Evolutionary conservation across 2,797 vertebrate species (phyloP).

Genomic region (Girardinus metallicus): DNA sequence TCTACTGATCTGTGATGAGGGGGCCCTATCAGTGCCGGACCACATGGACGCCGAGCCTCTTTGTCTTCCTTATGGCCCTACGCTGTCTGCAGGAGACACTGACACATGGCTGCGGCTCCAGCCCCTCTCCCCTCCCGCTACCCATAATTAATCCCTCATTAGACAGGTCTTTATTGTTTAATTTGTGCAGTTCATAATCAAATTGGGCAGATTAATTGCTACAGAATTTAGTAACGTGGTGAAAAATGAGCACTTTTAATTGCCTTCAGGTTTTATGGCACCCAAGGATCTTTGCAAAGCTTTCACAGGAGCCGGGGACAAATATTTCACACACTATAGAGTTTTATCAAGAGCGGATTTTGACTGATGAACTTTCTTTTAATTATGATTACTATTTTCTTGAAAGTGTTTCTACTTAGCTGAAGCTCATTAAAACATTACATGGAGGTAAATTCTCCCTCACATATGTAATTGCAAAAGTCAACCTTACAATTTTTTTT

Average conservation of each 20-base stretch:
- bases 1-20: slow-evolving; percentile 97
- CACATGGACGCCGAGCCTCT: slow-evolving; percentile 92
- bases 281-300: slow-evolving; percentile 83
- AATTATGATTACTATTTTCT: slow-evolving; percentile 36
- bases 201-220: slow-evolving; percentile 99
- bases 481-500: slow-evolving; percentile 80
- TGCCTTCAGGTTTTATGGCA: slow-evolving; percentile 82
- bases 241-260: slow-evolving; percentile 93
- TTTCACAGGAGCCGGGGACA: slow-evolving; percentile 82
- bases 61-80: slow-evolving; percentile 91
- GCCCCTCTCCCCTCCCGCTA: slow-evolving; percentile 88
- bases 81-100: slow-evolving; percentile 86
- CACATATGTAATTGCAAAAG: slow-evolving; percentile 84
- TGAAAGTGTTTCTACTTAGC: slow-evolving; percentile 87
- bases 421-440: slow-evolving; percentile 90
- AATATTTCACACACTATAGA: slow-evolving; percentile 81
- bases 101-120: slow-evolving; percentile 88
- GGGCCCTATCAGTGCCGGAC: slow-evolving; percentile 92
- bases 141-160: slow-evolving; percentile 99
- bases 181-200: slow-evolving; percentile 99
- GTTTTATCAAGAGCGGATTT: slow-evolving; percentile 66
- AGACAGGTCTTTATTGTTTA: slow-evolving; percentile 99
- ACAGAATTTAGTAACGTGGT: slow-evolving; percentile 89
- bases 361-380: slow-evolving; percentile 85
- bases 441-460: slow-evolving; percentile 89